Conservation (phyloP, 2,797 vertebrate species). For the Pterois miles region DNA sequence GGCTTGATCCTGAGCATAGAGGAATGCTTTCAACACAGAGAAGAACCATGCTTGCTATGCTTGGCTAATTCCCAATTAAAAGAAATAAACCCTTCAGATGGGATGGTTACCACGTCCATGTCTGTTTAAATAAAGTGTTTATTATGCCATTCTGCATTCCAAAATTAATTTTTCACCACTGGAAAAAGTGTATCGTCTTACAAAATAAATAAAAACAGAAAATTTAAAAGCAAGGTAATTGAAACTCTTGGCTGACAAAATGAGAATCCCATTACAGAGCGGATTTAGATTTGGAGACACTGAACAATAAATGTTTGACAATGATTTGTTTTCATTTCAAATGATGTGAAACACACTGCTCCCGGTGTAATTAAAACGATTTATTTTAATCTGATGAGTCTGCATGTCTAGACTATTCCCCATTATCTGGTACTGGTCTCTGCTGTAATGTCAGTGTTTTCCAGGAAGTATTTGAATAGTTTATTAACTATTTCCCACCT, state of each 20-base stretch:
- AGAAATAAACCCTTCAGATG: slow-evolving; percentile 32
- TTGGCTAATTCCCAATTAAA: slow-evolving; percentile 44
- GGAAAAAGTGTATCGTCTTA: slow-evolving; percentile 20
- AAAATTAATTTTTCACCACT: neutral
- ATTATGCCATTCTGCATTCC: slow-evolving; percentile 9
- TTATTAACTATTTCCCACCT: slow-evolving; percentile 21
- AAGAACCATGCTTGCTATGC: slow-evolving; percentile 27
- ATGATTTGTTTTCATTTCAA: slow-evolving; percentile 56
- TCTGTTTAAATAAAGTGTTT: slow-evolving; percentile 35
- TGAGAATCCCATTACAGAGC: slow-evolving; percentile 14
- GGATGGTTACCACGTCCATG: slow-evolving; percentile 12
- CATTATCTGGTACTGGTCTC: slow-evolving; percentile 22
- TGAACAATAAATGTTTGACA: slow-evolving; percentile 37
- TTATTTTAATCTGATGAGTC: slow-evolving; percentile 46
- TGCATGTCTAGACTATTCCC: slow-evolving; percentile 35
- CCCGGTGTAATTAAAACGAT: slow-evolving; percentile 39
- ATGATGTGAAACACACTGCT: slow-evolving; percentile 42
- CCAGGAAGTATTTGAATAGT: slow-evolving; percentile 41
- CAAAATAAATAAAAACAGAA: slow-evolving; percentile 27
- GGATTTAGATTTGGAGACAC: slow-evolving; percentile 27
- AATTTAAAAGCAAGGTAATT: slow-evolving; percentile 4
- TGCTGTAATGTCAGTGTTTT: slow-evolving; percentile 12
- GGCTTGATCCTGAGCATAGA: slow-evolving; percentile 16
- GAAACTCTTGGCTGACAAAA: slow-evolving; percentile 20
- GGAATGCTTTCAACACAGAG: slow-evolving; percentile 21